Base-by-base conservation (phyloP, 2,797 vertebrate genomes). In the Phataginus tetradactyla region DNA sequence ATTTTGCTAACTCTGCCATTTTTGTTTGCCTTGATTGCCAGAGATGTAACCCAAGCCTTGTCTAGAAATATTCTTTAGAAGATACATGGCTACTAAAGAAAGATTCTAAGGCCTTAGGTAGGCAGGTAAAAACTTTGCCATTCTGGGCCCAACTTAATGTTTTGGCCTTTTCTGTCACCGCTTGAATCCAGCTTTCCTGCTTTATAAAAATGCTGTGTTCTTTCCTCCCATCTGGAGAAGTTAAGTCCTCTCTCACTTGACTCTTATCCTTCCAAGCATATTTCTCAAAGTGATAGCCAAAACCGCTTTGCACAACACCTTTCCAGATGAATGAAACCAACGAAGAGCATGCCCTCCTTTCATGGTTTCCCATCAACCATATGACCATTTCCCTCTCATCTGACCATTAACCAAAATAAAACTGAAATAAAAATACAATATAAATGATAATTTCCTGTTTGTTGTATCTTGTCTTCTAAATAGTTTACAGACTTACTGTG, bases 231-330 rank as follows among this genome's bases (percentile, higher is more conserved):
- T 53, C 63, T 61, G 37, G n/a, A 64, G 39, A 77, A 15, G 6
- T 0, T 21, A 77, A 53, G 15, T 59, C 34, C 4, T 69, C 17
- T 49, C 5, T 29, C 25, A 17, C 29, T 42, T 37, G 23, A 74
- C 11, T 80, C 74, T 86, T 15, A 13, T 9, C 20, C 51, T 34
- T 25, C 7, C 39, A 29, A 55, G 53, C 42, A 20, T 20, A 3
- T 7, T 13, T 66, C 72, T 75, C 59, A 74, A 39, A 68, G 29
- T 49, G 59, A 20, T 14, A 29, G 6, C 37, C 32, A 34, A 29
- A 37, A 34, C 21, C 1, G 0, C 18, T 4, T 61, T 3, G 32
- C 29, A 13, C 4, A 4, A 13, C 4, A 29, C 39, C 57, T 29
- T 66, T 53, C 14, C 17, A 32, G 32, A 14, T 5, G 23, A 85